phyloP scores from a whole-genome alignment of 2,888 invertebrate genomes.

The Priocnemis perturbator region DNA sequence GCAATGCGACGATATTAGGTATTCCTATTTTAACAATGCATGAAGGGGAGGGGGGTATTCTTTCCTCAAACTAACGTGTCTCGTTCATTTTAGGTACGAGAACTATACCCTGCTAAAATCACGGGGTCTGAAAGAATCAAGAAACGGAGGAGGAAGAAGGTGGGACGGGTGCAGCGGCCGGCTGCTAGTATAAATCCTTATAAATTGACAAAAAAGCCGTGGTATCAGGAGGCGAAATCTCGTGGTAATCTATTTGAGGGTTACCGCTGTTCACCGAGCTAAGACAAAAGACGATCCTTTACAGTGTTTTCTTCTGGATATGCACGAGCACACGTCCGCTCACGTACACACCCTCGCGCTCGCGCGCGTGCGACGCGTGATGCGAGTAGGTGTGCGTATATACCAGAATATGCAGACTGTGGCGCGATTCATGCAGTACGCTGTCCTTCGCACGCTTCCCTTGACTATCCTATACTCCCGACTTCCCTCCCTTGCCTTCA shows the following conservation, averaged over 20 bases:
- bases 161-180: background rate
- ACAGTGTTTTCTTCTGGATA: conserved; percentile 39
- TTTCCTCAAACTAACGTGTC: too few relatives aligned
- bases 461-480: too few relatives aligned
- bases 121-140: background rate
- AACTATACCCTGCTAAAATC: too few relatives aligned
- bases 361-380: background rate
- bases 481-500: too few relatives aligned
- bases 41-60: too few relatives aligned
- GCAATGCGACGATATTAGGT: too few relatives aligned
- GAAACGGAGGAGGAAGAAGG: background rate
- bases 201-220: conserved; percentile 72
- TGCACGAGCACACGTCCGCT: conserved; percentile 21
- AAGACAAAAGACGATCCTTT: conserved; percentile 65
- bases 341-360: background rate
- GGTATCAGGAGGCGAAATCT: conserved; percentile 69
- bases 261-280: conserved; percentile 49
- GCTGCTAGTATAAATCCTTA: conserved; percentile 69
- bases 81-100: too few relatives aligned
- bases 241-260: conserved; percentile 61
- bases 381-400: too few relatives aligned
- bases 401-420: too few relatives aligned
- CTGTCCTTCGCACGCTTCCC: too few relatives aligned
- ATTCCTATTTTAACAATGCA: too few relatives aligned
- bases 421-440: too few relatives aligned